phyloP scores from a whole-genome alignment of 1,140 invertebrate species.

The Eriocheir sinensis region DNA sequence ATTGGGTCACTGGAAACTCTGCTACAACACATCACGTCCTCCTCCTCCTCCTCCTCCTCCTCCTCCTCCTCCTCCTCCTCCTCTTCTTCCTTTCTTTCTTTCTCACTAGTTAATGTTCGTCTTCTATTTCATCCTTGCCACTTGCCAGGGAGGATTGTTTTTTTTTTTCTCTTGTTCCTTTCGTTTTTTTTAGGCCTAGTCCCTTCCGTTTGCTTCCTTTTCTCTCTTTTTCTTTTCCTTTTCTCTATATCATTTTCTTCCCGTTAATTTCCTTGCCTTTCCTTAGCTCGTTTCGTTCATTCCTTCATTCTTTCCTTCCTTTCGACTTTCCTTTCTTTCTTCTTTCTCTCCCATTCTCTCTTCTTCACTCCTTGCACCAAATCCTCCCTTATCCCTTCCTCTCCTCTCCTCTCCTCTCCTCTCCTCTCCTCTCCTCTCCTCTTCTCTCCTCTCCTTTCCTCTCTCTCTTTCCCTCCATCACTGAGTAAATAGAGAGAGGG shows the following conservation, averaged over 20 bases:
- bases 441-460: too few relatives aligned
- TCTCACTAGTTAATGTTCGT: too few relatives aligned
- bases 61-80: too few relatives aligned
- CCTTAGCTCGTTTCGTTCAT: background rate
- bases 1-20: too few relatives aligned
- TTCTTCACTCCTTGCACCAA: background rate
- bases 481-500: background rate
- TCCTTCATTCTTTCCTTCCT: background rate
- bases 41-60: too few relatives aligned
- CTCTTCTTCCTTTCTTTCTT: too few relatives aligned
- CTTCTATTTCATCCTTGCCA: too few relatives aligned
- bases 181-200: background rate
- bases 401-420: too few relatives aligned
- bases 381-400: background rate
- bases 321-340: background rate
- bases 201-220: background rate
- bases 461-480: background rate
- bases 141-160: too few relatives aligned
- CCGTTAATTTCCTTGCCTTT: background rate
- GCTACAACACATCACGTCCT: too few relatives aligned
- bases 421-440: too few relatives aligned
- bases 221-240: background rate
- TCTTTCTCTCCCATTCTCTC: background rate
- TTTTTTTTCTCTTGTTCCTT: background rate
- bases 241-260: background rate